Evolutionary conservation across 2,113 vertebrate species (phyloP).

Genomic region (Dromas ardeola): DNA sequence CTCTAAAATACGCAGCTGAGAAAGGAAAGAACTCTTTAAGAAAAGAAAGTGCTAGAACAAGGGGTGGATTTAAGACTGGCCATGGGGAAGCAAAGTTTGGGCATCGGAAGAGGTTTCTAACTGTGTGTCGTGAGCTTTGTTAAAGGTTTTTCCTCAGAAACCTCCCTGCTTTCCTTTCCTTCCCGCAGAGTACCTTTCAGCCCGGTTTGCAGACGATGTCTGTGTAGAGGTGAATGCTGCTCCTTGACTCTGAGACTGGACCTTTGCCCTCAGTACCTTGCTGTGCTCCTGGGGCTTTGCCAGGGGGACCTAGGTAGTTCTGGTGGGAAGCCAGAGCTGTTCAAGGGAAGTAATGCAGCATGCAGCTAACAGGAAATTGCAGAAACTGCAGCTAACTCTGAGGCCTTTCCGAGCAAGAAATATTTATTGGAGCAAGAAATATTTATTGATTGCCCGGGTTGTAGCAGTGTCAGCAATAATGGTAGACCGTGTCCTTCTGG

Average conservation of each 20-base stretch:
- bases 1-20: background rate
- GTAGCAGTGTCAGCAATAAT: background rate
- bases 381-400: background rate
- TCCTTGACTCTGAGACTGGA: background rate
- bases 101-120: background rate
- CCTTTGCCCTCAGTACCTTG: background rate
- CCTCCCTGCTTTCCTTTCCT: background rate
- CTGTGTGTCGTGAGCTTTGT: background rate
- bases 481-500: background rate
- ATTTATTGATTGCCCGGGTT: background rate
- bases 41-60: background rate
- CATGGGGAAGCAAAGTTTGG: background rate
- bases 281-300: background rate
- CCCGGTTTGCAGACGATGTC: fast-evolving
- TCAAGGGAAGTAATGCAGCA: background rate
- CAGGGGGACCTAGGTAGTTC: background rate
- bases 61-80: background rate
- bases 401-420: background rate
- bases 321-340: background rate
- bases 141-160: background rate
- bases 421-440: background rate
- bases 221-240: background rate
- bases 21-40: no score
- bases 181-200: background rate
- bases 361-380: background rate